Evolutionary conservation across 2,113 vertebrate species (phyloP).

Genomic region (Platanista minor): DNA sequence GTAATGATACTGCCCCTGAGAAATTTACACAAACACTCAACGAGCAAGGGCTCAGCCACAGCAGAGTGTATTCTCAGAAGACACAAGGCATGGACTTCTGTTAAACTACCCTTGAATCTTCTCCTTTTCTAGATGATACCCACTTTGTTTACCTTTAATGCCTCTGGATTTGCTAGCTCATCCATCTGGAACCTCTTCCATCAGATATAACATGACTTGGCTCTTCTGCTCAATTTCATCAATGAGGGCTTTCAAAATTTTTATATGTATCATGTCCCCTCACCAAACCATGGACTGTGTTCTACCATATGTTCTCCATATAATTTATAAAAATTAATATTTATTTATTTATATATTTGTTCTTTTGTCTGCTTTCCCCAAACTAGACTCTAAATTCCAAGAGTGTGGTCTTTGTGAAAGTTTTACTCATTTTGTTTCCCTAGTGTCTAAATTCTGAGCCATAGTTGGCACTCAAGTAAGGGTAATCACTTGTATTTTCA

Average conservation of each 20-base stretch:
- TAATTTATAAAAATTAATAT: background rate
- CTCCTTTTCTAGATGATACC: background rate
- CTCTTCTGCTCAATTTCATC: background rate
- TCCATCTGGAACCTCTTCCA: background rate
- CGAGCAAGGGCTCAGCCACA: background rate
- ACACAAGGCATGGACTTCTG: accelerated
- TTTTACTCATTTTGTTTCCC: background rate
- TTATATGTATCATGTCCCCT: background rate
- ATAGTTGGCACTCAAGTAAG: background rate
- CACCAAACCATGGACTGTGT: background rate
- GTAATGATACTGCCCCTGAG: background rate
- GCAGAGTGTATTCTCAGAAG: background rate
- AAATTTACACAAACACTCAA: background rate
- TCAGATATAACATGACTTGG: background rate
- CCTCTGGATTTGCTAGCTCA: background rate
- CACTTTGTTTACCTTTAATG: background rate
- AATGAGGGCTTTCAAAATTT: background rate
- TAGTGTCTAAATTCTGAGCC: background rate
- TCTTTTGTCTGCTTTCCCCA: background rate
- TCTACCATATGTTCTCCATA: background rate
- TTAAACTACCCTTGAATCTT: background rate
- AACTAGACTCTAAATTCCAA: background rate
- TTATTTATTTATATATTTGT: background rate
- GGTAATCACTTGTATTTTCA: background rate
- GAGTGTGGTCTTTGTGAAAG: background rate